Percentiles rank a stretch among this genome's conserved stretches.
These are phyloP conservation scores for Corythoichthys intestinalis DNA, from an alignment of 2,113 vertebrate genomes.

Conservation along the genomic window DNA sequence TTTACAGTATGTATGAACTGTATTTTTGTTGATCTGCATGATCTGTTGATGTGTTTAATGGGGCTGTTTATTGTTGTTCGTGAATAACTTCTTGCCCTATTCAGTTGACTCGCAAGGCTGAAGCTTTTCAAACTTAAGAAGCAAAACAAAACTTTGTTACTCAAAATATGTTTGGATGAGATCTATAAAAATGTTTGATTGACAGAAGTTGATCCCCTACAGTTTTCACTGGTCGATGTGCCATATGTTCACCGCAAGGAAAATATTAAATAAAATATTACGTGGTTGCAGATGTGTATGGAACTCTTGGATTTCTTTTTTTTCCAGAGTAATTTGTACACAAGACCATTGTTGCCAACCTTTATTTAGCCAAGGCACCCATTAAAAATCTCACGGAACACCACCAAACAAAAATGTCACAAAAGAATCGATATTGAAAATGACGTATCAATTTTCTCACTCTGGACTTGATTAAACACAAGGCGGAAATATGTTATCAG, in stretches of 20 bases:
- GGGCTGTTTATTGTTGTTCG: slow-evolving; percentile 33
- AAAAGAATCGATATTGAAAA: not conserved
- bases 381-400: not conserved
- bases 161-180: not conserved
- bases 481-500: not conserved
- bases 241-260: slow-evolving; percentile 22
- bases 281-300: not conserved
- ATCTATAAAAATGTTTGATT: not conserved
- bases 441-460: not conserved
- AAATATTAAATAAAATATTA: slow-evolving; percentile 22
- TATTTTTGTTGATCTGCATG: too few species aligned
- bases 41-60: slow-evolving; percentile 1
- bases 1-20: slow-evolving; percentile 12
- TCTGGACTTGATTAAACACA: not conserved
- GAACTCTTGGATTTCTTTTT: not conserved
- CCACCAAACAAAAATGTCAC: not conserved
- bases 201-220: not conserved
- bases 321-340: not conserved
- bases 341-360: not conserved
- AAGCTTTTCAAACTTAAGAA: slow-evolving; percentile 26
- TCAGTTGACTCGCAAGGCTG: slow-evolving; percentile 14
- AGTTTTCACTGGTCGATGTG: not conserved
- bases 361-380: not conserved
- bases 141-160: slow-evolving; percentile 9
- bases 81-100: slow-evolving; percentile 16